A percentile compares a stretch with the other conserved stretches of the same genome.
Evolutionary conservation across 1,140 invertebrate genomes (phyloP).

Genomic region (Pseudomyrmex sp.): DNA sequence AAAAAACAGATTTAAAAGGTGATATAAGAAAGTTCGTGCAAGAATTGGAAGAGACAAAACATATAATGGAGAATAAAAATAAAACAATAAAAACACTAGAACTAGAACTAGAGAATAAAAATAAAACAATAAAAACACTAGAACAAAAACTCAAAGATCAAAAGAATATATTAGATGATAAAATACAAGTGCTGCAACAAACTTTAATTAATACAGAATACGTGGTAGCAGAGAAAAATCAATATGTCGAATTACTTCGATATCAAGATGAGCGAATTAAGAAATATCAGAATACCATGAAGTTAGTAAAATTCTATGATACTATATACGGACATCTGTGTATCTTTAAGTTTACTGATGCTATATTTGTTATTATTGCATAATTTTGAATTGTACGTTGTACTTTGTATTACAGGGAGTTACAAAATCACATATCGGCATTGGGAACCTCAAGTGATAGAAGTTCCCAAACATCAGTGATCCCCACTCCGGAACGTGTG

Average conservation of each 20-base stretch:
- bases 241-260: constrained; percentile 64
- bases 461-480: constrained; percentile 62
- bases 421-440: constrained; percentile 69
- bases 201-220: constrained; percentile 63
- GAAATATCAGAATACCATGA: constrained; percentile 66
- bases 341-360: neutral
- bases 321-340: neutral
- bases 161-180: constrained; percentile 64
- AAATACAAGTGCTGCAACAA: constrained; percentile 67
- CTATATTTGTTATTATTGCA: neutral
- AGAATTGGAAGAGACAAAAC: constrained; percentile 62
- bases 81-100: constrained; percentile 61
- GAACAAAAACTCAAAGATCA: constrained; percentile 49
- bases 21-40: constrained; percentile 50
- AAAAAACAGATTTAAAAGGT: constrained; percentile 44
- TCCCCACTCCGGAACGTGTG: constrained; percentile 38
- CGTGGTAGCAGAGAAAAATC: constrained; percentile 72
- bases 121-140: constrained; percentile 56
- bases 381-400: neutral
- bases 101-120: constrained; percentile 57
- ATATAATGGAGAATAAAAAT: constrained; percentile 36
- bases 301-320: constrained; percentile 60
- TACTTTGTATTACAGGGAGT: constrained; percentile 61
- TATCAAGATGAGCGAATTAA: constrained; percentile 67
- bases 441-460: constrained; percentile 49